phyloP scores from a whole-genome alignment of 2,888 invertebrate species.

The Lasioglossum leucozonium region DNA sequence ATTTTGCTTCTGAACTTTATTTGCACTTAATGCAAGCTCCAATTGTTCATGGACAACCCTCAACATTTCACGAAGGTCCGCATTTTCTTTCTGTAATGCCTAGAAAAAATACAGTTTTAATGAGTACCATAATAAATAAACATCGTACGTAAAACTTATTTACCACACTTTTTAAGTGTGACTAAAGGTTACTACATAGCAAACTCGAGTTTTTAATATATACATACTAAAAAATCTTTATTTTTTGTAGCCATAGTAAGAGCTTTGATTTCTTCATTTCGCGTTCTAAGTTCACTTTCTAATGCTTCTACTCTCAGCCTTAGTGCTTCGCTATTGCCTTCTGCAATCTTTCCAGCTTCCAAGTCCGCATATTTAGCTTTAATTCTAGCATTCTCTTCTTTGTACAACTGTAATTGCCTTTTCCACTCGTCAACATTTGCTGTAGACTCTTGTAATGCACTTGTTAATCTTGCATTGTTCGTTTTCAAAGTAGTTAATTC shows the following conservation, averaged over 20 bases:
- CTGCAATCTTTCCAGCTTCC: conserved; percentile 88
- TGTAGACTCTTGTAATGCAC: conserved; percentile 97
- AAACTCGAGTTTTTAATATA: conserved; percentile 5
- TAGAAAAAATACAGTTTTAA: conserved; percentile 74
- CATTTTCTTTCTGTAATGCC: conserved; percentile 88
- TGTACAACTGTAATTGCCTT: conserved; percentile 95
- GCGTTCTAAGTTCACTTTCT: conserved; percentile 92
- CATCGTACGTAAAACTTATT: background rate
- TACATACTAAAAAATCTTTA: conserved; percentile 82
- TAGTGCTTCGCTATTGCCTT: conserved; percentile 86
- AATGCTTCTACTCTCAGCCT: conserved; percentile 93
- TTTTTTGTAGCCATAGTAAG: conserved; percentile 85
- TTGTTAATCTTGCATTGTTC: conserved; percentile 97
- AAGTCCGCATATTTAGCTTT: conserved; percentile 90
- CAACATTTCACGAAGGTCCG: conserved; percentile 88
- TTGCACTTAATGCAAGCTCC: conserved; percentile 91
- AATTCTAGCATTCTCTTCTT: conserved; percentile 95
- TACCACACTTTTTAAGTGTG: background rate
- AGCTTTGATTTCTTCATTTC: conserved; percentile 92
- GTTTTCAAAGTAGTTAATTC: conserved; percentile 98
- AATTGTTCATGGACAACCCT: conserved; percentile 92
- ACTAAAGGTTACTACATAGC: background rate
- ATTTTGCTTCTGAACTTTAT: conserved; percentile 93
- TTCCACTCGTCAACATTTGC: conserved; percentile 99
- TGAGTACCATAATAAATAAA: conserved; percentile 8